A percentile compares a stretch with the other conserved stretches of the same genome.
Conservation (phyloP, 92 coral and sea anemone genomes). For the Blastomussa wellsi region DNA sequence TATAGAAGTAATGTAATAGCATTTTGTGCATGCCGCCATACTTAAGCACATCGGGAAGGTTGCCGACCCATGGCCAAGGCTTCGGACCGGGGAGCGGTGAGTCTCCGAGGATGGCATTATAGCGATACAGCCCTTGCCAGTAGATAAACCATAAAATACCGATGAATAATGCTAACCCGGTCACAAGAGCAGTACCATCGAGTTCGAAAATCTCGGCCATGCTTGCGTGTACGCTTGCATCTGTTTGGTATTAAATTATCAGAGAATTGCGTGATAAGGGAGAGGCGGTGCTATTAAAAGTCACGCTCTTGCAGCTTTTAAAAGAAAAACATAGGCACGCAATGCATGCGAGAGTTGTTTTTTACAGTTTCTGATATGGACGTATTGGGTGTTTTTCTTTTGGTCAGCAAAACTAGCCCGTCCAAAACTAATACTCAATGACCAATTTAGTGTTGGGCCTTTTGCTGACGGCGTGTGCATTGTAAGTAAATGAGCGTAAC, state of each 20-base stretch:
- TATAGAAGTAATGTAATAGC: conserved; percentile 65
- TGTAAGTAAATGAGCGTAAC: too few relatives aligned
- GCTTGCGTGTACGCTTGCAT: background rate
- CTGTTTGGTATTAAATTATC: background rate
- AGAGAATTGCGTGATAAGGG: background rate
- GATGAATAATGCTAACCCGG: conserved; percentile 27
- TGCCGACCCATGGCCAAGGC: conserved; percentile 80
- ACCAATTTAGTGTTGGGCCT: too few relatives aligned
- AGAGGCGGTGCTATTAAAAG: background rate
- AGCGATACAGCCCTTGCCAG: conserved; percentile 69
- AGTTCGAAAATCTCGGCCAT: conserved; percentile 14
- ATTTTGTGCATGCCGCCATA: conserved; percentile 78
- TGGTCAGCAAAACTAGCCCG: too few relatives aligned
- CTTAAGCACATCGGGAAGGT: conserved; percentile 60
- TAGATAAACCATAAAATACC: conserved; percentile 47
- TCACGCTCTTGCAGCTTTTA: too few relatives aligned
- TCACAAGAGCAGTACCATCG: conserved; percentile 9
- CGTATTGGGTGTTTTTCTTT: too few relatives aligned
- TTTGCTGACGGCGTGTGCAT: too few relatives aligned
- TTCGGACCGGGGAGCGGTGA: conserved; percentile 62
- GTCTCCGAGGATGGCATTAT: conserved; percentile 45
- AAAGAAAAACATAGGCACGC: too few relatives aligned
- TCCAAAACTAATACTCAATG: too few relatives aligned
- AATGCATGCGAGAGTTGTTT: too few relatives aligned
- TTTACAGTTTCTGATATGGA: too few relatives aligned